Conservation (phyloP, 2,797 vertebrate species). For the Sternarchorhynchus goeldii region DNA sequence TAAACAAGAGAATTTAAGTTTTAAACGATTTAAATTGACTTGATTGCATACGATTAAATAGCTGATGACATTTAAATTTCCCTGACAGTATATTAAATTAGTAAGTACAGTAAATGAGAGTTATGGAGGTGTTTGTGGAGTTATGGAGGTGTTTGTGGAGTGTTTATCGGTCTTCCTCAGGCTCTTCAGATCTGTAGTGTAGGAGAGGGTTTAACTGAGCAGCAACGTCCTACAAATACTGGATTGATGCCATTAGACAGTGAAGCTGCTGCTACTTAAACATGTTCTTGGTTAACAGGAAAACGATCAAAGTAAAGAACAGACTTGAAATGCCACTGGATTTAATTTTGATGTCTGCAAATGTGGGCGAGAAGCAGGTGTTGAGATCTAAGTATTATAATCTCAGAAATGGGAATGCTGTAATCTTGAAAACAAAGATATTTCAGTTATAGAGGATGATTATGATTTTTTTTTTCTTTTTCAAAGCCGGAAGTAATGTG, state of each 20-base stretch:
- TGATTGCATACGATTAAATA: slow-evolving; percentile 4
- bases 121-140: neutral
- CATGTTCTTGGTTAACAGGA: neutral
- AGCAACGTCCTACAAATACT: neutral
- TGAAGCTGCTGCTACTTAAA: neutral
- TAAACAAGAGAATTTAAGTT: too few species aligned
- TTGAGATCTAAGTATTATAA: too few species aligned
- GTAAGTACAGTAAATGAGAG: too few species aligned
- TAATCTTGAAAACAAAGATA: neutral
- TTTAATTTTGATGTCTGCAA: neutral
- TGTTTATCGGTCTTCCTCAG: too few species aligned
- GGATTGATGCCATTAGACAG: neutral
- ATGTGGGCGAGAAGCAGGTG: too few species aligned
- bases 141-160: too few species aligned
- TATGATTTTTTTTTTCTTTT: neutral
- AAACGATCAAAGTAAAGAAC: neutral
- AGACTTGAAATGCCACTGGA: neutral
- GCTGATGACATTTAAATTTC: neutral
- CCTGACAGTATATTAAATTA: neutral
- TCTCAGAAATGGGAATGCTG: too few species aligned
- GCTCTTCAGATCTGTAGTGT: too few species aligned
- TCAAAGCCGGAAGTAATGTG: neutral
- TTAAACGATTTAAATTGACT: neutral
- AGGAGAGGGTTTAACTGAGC: neutral
- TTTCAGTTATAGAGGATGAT: neutral